Conservation (phyloP, 2,888 invertebrate genomes). For the Luperina testacea region DNA sequence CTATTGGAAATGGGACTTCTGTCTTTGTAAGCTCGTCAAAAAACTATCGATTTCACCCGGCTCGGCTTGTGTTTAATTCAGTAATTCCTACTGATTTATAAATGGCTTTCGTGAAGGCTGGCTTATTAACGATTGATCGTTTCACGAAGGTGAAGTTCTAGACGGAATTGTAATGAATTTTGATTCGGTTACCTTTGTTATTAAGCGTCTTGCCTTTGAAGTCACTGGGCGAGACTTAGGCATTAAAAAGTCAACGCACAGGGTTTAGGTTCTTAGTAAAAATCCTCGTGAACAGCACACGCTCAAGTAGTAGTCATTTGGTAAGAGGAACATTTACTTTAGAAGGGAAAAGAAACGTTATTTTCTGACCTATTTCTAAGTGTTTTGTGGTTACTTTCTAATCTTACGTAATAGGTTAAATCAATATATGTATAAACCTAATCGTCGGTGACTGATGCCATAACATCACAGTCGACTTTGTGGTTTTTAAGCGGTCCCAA, state of each 20-base stretch:
- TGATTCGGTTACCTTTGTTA: constrained; percentile 17
- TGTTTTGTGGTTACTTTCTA: neutral
- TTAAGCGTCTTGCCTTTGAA: constrained; percentile 8
- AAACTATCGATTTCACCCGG: constrained; percentile 64
- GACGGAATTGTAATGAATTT: constrained; percentile 27
- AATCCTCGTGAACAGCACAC: neutral
- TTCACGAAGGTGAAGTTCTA: constrained; percentile 33
- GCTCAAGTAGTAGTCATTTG: neutral
- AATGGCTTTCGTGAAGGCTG: constrained; percentile 57
- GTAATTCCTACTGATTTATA: constrained; percentile 54
- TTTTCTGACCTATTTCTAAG: neutral
- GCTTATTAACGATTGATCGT: constrained; percentile 52
- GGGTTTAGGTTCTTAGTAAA: neutral
- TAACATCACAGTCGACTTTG: too few relatives aligned
- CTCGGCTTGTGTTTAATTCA: constrained; percentile 59
- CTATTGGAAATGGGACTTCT: constrained; percentile 22
- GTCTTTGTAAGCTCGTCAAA: neutral
- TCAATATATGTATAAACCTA: too few relatives aligned
- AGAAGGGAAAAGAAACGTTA: too few relatives aligned
- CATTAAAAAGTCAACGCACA: neutral
- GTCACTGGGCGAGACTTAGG: neutral
- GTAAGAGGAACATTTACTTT: neutral
- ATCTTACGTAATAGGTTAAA: neutral
- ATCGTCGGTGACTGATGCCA: too few relatives aligned
- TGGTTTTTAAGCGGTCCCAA: too few relatives aligned